phyloP scores from a whole-genome alignment of 1,140 invertebrate genomes.

The Lamellibrachia luymesi region DNA sequence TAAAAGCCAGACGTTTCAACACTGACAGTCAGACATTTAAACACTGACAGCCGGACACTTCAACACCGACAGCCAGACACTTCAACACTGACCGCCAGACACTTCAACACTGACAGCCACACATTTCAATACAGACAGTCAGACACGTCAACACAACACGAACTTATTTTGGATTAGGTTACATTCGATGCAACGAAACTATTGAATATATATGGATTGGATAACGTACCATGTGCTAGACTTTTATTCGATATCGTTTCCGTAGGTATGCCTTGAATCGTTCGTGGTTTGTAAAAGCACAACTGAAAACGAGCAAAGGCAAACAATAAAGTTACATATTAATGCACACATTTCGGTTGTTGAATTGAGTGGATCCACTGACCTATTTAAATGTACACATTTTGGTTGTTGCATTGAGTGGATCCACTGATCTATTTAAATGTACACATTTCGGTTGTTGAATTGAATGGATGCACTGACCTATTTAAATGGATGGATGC shows the following conservation, averaged over 20 bases:
- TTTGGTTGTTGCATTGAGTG: too few species aligned
- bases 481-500: too few species aligned
- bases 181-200: neutral
- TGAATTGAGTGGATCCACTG: too few species aligned
- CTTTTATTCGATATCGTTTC: neutral
- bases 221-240: neutral
- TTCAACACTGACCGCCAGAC: too few species aligned
- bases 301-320: neutral
- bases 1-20: too few species aligned
- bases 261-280: neutral
- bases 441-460: too few species aligned
- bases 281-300: neutral
- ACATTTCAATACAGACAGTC: neutral
- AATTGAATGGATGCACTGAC: too few species aligned
- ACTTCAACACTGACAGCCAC: neutral
- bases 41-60: too few species aligned
- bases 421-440: too few species aligned
- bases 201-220: neutral
- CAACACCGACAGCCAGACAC: too few species aligned
- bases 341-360: neutral
- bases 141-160: neutral
- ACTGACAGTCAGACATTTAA: too few species aligned
- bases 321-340: neutral
- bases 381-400: too few species aligned
- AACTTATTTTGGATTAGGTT: neutral